Conservation (phyloP, 2,113 vertebrate species). For the Gracilinanus agilis region DNA sequence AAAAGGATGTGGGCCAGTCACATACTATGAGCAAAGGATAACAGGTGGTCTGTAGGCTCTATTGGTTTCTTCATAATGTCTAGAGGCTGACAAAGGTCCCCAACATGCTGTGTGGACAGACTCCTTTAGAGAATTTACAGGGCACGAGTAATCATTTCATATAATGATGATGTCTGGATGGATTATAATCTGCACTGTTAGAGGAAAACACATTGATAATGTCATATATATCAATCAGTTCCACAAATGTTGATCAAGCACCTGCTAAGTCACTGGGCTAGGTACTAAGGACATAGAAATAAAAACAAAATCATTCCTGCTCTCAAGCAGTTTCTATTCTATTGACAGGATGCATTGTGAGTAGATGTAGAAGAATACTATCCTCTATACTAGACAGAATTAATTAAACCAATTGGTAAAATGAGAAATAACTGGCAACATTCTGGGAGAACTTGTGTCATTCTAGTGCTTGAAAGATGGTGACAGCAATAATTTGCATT, state of each 20-base stretch:
- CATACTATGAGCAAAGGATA: too few relatives aligned
- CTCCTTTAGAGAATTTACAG: neutral
- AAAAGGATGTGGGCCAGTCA: too few relatives aligned
- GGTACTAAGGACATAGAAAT: neutral
- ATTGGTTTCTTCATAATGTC: too few relatives aligned
- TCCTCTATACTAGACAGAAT: neutral
- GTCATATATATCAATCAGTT: neutral
- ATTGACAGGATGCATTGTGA: too few relatives aligned
- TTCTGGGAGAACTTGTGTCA: neutral
- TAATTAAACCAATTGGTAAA: neutral
- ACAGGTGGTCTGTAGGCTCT: too few relatives aligned
- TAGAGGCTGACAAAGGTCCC: too few relatives aligned
- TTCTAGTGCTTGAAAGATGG: neutral
- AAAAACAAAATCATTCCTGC: neutral
- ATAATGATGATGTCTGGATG: neutral
- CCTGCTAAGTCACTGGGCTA: neutral
- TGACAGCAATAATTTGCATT: neutral
- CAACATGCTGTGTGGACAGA: too few relatives aligned
- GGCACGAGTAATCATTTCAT: neutral
- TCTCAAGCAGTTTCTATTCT: neutral
- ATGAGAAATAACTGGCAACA: too few relatives aligned
- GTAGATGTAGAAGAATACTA: neutral
- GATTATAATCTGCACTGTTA: neutral
- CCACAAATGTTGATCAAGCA: neutral
- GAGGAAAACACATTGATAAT: neutral